Percentiles rank a stretch among this genome's conserved stretches.
Evolutionary conservation across 2,113 vertebrate genomes (phyloP).

Genomic region (Macrotus californicus): DNA sequence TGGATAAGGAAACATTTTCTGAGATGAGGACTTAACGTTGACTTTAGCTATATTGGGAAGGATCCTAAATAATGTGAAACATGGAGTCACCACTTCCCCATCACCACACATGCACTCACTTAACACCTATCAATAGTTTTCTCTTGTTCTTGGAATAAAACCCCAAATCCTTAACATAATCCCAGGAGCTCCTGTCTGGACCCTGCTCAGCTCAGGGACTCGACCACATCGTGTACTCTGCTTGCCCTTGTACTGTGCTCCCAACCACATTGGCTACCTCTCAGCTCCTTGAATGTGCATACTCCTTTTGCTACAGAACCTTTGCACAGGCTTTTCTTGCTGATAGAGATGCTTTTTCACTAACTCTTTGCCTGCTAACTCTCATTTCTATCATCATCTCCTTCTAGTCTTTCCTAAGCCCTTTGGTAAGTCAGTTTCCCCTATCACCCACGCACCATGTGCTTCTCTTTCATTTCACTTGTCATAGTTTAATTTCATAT

Average conservation of each 20-base stretch:
- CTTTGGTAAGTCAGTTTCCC: not conserved
- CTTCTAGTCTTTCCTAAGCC: not conserved
- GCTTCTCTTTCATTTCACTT: not conserved
- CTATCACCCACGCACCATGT: no score
- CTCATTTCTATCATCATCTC: not conserved
- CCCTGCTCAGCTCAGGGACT: not conserved
- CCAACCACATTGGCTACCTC: no score
- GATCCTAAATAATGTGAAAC: not conserved
- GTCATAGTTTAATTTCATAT: not conserved
- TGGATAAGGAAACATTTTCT: not conserved
- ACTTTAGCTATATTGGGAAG: not conserved
- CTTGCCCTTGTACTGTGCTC: not conserved
- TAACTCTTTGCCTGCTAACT: not conserved
- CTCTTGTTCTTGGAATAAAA: not conserved
- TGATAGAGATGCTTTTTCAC: not conserved
- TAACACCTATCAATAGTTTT: not conserved
- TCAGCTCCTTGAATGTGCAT: not conserved
- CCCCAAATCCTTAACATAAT: not conserved
- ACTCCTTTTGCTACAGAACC: not conserved
- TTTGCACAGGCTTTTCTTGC: not conserved
- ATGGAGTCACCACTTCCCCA: not conserved
- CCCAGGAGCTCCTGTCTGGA: not conserved
- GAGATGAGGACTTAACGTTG: not conserved
- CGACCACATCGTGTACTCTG: rapidly evolving
- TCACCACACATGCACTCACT: not conserved